Evolutionary conservation across 2,113 vertebrate species (phyloP).

Genomic region (Bagarius yarrelli): DNA sequence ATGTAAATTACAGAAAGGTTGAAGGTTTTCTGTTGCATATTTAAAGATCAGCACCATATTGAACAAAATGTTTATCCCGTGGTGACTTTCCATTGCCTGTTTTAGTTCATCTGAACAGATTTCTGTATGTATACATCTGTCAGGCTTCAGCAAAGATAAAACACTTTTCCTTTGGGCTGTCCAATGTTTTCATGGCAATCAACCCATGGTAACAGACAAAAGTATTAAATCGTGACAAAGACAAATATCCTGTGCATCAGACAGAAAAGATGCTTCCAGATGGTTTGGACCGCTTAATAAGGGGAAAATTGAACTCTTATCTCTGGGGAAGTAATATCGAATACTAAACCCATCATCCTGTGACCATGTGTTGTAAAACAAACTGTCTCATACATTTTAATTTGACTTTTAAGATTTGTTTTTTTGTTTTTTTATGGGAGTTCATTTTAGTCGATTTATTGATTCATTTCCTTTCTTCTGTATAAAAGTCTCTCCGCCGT

Average conservation of each 20-base stretch:
- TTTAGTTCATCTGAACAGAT: background rate
- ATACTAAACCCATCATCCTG: background rate
- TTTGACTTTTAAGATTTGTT: background rate
- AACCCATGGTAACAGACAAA: constrained; percentile 11
- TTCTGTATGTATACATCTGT: constrained; percentile 4
- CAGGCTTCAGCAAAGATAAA: constrained; percentile 12
- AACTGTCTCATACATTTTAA: background rate
- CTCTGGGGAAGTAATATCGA: background rate
- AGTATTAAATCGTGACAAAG: background rate
- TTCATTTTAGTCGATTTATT: no score
- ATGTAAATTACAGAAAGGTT: background rate
- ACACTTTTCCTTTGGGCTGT: background rate
- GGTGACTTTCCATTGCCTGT: background rate
- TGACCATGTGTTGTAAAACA: background rate
- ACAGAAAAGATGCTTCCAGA: background rate
- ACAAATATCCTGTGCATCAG: constrained; percentile 4
- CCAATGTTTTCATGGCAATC: constrained; percentile 9
- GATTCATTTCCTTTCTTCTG: background rate
- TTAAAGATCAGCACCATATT: background rate
- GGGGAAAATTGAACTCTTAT: constrained; percentile 21
- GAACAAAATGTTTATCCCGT: background rate
- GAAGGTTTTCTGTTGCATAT: background rate
- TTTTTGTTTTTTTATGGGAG: no score
- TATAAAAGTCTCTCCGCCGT: background rate
- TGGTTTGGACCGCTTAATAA: constrained; percentile 8